Conservation (phyloP, 2,797 vertebrate species). For the Myotis findleyi region DNA sequence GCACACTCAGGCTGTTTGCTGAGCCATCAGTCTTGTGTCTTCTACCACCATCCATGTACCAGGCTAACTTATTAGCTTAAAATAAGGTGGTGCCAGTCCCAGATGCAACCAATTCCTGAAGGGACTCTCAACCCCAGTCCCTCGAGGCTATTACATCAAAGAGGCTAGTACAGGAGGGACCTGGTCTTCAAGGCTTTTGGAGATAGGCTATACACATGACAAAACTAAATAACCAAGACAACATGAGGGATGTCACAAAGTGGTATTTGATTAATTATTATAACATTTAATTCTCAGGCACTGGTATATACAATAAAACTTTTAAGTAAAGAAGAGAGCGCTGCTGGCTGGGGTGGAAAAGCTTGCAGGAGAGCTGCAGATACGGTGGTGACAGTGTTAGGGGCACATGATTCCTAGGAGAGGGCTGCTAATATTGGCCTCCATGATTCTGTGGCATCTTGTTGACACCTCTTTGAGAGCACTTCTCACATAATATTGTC, state of each 20-base stretch:
- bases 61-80: background rate
- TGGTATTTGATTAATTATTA: background rate
- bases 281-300: background rate
- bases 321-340: background rate
- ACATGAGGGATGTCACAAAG: background rate
- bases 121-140: rapidly evolving
- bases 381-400: background rate
- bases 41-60: background rate
- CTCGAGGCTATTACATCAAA: background rate
- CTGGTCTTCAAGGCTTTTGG: background rate
- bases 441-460: background rate
- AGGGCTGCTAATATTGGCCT: background rate
- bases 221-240: background rate
- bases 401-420: background rate
- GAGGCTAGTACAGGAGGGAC: too few species aligned
- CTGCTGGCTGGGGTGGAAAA: background rate
- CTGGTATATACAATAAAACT: background rate
- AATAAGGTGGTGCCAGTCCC: background rate
- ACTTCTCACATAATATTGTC: background rate
- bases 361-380: background rate
- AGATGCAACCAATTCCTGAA: background rate
- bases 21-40: background rate
- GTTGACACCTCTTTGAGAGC: background rate
- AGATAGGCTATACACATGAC: background rate
- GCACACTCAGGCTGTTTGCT: background rate